These are phyloP conservation scores for Coregonus sp. DNA, from an alignment of 2,797 vertebrate genomes.

Conservation along the genomic window DNA sequence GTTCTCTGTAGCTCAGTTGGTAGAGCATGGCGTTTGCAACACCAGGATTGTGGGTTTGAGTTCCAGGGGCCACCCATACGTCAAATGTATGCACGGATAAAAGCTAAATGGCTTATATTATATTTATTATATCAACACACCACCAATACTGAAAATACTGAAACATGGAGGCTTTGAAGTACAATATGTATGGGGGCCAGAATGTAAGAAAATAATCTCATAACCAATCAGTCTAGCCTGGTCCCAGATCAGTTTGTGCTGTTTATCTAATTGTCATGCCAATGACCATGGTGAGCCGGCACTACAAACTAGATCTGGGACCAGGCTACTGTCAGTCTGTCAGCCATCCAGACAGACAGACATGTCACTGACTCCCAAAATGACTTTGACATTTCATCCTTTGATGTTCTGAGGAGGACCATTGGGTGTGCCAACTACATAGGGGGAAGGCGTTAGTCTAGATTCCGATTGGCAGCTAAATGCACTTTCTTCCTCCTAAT, in stretches of 20 bases:
- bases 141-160: conserved; percentile 29
- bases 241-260: too few species aligned
- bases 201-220: conserved; percentile 13
- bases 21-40: too few species aligned
- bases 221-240: conserved; percentile 14
- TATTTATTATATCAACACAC: neutral
- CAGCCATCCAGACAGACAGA: conserved; percentile 39
- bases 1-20: neutral
- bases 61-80: too few species aligned
- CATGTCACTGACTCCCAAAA: conserved; percentile 57
- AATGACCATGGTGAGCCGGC: neutral
- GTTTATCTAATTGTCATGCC: neutral
- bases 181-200: neutral
- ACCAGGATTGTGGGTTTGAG: too few species aligned
- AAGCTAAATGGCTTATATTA: neutral
- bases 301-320: neutral
- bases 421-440: conserved; percentile 52
- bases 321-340: conserved; percentile 38
- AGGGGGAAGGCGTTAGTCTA: conserved; percentile 33
- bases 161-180: neutral
- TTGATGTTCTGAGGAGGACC: conserved; percentile 51
- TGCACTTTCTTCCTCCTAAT: conserved; percentile 42
- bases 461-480: conserved; percentile 56
- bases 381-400: conserved; percentile 26
- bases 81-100: too few species aligned